phyloP scores from a whole-genome alignment of 2,113 vertebrate species.

The Lampris megalopsis region DNA sequence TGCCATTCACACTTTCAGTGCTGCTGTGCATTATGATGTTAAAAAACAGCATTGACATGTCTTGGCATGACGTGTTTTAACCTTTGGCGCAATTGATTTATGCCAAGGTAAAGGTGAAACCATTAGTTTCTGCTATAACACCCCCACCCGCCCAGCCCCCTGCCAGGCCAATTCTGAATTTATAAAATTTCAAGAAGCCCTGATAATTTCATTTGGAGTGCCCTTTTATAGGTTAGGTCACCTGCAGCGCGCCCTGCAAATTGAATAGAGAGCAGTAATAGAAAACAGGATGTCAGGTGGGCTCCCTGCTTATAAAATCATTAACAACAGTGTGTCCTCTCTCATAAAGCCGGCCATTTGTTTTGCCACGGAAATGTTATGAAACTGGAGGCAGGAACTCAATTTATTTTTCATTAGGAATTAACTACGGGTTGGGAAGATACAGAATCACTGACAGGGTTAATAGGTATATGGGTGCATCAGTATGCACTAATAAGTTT shows the following conservation, averaged over 20 bases:
- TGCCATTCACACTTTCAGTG: constrained; percentile 56
- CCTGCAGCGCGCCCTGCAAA: constrained; percentile 84
- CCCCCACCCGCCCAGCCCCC: constrained; percentile 45
- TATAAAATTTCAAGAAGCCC: constrained; percentile 86
- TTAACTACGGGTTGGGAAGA: constrained; percentile 60
- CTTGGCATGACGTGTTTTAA: constrained; percentile 76
- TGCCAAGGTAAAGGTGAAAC: constrained; percentile 81
- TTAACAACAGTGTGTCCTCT: constrained; percentile 87
- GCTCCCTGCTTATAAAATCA: constrained; percentile 87
- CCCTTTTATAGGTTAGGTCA: constrained; percentile 91
- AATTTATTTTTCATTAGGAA: constrained; percentile 85
- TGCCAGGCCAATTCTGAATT: constrained; percentile 81
- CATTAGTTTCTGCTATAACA: constrained; percentile 78
- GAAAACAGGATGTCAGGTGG: constrained; percentile 83
- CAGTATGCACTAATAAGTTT: constrained; percentile 59
- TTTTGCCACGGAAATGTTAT: constrained; percentile 81
- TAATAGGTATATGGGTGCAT: constrained; percentile 70
- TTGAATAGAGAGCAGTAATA: constrained; percentile 87
- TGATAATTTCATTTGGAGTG: constrained; percentile 88
- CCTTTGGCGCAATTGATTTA: constrained; percentile 83
- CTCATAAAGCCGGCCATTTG: constrained; percentile 86
- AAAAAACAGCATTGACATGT: constrained; percentile 74
- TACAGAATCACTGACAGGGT: constrained; percentile 73
- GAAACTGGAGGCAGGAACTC: constrained; percentile 81
- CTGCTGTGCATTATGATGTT: constrained; percentile 61